A percentile compares a stretch with the other conserved stretches of the same genome.
Evolutionary conservation across 2,888 invertebrate species (phyloP).

Genomic region (Osmoderma eremita): DNA sequence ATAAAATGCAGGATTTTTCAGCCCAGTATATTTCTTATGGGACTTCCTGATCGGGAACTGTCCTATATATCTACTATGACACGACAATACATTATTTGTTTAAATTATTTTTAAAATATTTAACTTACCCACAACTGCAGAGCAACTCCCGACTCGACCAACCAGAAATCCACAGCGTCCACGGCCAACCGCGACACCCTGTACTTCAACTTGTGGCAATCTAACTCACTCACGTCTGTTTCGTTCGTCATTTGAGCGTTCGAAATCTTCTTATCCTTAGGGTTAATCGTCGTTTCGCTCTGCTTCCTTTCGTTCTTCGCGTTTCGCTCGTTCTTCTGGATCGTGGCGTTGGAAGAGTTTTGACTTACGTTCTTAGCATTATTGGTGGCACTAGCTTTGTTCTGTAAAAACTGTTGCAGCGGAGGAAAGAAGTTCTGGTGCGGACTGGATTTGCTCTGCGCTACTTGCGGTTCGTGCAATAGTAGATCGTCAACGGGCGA

Average conservation of each 20-base stretch:
- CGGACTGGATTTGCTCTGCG: conserved; percentile 48
- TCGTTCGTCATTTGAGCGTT: conserved; percentile 45
- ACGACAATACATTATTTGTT: too few relatives aligned
- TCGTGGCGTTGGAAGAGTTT: conserved; percentile 29
- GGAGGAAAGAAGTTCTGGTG: conserved; percentile 49
- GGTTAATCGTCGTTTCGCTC: conserved; percentile 43
- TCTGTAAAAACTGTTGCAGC: conserved; percentile 51
- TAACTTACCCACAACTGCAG: conserved; percentile 37
- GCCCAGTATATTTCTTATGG: too few relatives aligned
- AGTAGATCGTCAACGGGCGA: conserved; percentile 68
- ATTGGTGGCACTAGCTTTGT: conserved; percentile 46
- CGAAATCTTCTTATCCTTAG: conserved; percentile 40
- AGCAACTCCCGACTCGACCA: conserved; percentile 73
- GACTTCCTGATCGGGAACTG: too few relatives aligned
- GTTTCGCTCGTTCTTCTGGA: conserved; percentile 33
- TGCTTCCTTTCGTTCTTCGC: conserved; percentile 44
- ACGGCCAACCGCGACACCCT: conserved; percentile 89
- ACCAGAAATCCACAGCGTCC: conserved; percentile 89
- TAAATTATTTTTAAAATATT: neutral
- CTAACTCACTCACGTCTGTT: conserved; percentile 49
- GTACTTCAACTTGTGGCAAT: conserved; percentile 77
- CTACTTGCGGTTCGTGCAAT: conserved; percentile 46
- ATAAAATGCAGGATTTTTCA: too few relatives aligned
- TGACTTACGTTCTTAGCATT: conserved; percentile 36
- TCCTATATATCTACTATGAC: too few relatives aligned